Evolutionary conservation across 64 coral and sea anemone species (phyloP).

Genomic region (Cladopsammia gracilis): DNA sequence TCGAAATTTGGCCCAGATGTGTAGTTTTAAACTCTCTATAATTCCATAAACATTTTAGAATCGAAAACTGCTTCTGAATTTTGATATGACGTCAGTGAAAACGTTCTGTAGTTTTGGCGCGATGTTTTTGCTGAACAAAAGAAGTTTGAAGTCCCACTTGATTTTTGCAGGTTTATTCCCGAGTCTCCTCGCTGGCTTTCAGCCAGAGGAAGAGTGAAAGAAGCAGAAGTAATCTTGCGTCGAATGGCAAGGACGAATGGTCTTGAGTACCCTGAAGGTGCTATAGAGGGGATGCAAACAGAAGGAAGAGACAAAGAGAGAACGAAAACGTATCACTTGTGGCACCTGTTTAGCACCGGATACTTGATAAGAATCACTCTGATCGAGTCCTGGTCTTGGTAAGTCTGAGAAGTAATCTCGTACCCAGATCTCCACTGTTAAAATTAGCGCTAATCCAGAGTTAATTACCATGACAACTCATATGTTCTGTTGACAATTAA

Average conservation of each 20-base stretch:
- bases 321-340: conserved; percentile 87
- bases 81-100: too few species aligned
- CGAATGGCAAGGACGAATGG: conserved; percentile 84
- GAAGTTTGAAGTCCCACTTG: neutral
- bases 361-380: conserved; percentile 88
- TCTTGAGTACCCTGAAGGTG: conserved; percentile 52
- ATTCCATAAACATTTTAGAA: too few species aligned
- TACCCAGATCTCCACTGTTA: too few species aligned
- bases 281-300: conserved; percentile 35
- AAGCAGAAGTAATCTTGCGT: conserved; percentile 79
- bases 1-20: too few species aligned
- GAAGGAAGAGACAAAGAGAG: conserved; percentile 33
- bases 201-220: conserved; percentile 86
- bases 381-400: conserved; percentile 94
- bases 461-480: too few species aligned
- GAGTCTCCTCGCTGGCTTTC: conserved; percentile 97
- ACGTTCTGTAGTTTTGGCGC: too few species aligned
- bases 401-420: conserved; percentile 9
- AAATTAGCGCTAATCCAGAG: too few species aligned
- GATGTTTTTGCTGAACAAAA: neutral
- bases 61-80: too few species aligned
- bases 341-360: conserved; percentile 92
- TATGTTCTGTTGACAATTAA: too few species aligned
- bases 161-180: conserved; percentile 71
- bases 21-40: too few species aligned